Conservation (phyloP, 2,113 vertebrate species). For the Leucosticte australis region DNA sequence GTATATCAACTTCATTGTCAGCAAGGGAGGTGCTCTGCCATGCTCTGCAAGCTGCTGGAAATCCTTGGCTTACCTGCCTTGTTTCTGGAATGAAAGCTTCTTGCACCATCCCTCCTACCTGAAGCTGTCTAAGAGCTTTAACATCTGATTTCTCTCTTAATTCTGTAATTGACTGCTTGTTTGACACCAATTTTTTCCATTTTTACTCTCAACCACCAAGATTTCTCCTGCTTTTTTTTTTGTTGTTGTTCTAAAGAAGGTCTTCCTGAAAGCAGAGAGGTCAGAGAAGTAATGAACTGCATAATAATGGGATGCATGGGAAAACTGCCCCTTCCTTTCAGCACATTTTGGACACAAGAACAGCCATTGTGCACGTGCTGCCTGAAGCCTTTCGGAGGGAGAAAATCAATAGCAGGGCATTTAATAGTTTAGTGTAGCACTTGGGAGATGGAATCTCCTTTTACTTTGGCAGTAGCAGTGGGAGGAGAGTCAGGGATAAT, state of each 20-base stretch:
- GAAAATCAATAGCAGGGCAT: neutral
- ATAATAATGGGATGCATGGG: neutral
- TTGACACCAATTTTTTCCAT: neutral
- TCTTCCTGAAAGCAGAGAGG: neutral
- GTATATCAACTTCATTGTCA: neutral
- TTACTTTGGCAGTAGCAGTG: neutral
- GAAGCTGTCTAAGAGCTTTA: neutral
- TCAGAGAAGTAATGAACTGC: neutral
- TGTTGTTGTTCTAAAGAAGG: neutral
- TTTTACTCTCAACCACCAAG: neutral
- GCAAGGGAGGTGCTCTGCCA: neutral
- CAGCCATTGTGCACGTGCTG: neutral
- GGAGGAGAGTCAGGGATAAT: neutral
- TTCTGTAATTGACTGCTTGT: neutral
- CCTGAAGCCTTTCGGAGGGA: neutral
- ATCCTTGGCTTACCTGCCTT: neutral
- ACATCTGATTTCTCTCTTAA: neutral
- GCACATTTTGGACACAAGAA: neutral
- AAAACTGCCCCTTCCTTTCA: constrained; percentile 11
- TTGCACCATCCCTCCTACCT: neutral
- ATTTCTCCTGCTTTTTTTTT: neutral
- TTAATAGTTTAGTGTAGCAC: neutral
- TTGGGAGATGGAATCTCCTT: neutral
- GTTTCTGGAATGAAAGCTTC: neutral
- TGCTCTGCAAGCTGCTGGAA: neutral